phyloP scores from a whole-genome alignment of 2,797 vertebrate species.

The Chrosomus eos region DNA sequence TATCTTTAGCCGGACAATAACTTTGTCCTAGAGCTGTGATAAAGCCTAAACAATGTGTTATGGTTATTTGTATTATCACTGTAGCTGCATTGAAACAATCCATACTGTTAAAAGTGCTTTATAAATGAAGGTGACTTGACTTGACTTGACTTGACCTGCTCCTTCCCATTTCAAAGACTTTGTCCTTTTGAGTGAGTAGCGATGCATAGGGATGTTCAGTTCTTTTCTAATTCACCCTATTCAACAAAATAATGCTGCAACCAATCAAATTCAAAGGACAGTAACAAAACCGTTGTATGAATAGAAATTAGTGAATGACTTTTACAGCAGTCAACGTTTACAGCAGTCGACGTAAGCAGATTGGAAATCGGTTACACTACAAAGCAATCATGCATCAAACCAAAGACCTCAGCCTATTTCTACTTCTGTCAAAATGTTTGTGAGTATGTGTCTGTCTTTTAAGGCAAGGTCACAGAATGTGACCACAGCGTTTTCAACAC shows the following conservation, averaged over 20 bases:
- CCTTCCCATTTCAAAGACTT: background rate
- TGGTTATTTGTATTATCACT: too few species aligned
- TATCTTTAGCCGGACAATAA: too few species aligned
- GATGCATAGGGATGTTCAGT: background rate
- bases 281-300: background rate
- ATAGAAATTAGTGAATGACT: background rate
- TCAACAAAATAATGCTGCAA: background rate
- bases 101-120: too few species aligned
- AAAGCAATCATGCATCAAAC: constrained; percentile 26
- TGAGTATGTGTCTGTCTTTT: constrained; percentile 21
- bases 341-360: background rate
- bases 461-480: constrained; percentile 33
- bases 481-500: constrained; percentile 8
- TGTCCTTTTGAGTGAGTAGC: background rate
- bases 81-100: too few species aligned
- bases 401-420: background rate
- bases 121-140: too few species aligned
- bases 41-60: too few species aligned
- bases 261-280: background rate
- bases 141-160: background rate
- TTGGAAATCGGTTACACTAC: background rate
- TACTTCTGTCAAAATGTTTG: constrained; percentile 26
- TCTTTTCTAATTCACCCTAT: background rate
- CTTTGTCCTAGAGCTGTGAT: too few species aligned
- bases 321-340: background rate